These are phyloP conservation scores for Dicyrtomina minuta DNA, from an alignment of 2,888 invertebrate genomes.

Conservation along the genomic window DNA sequence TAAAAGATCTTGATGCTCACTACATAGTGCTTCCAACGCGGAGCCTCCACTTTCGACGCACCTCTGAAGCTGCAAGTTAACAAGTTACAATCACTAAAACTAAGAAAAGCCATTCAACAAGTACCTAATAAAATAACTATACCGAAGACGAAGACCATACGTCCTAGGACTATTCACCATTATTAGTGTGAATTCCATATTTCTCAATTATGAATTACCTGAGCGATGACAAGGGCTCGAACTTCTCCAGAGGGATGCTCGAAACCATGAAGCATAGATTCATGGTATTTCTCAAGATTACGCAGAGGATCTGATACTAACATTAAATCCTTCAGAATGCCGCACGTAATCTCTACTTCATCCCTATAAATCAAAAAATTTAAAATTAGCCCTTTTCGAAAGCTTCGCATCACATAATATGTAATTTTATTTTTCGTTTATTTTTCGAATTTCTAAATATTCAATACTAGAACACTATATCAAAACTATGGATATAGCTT, in stretches of 20 bases:
- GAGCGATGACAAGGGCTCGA: conserved; percentile 44
- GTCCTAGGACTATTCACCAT: not conserved
- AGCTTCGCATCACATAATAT: too few species aligned
- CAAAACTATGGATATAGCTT: too few species aligned
- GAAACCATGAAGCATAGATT: conserved; percentile 48
- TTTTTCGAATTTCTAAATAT: too few species aligned
- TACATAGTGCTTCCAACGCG: conserved; percentile 16
- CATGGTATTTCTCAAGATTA: conserved; percentile 45
- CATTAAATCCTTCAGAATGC: conserved; percentile 50
- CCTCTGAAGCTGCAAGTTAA: conserved; percentile 40
- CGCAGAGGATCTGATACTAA: conserved; percentile 43
- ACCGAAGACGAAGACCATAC: not conserved
- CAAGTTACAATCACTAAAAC: not conserved
- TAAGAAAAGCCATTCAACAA: not conserved
- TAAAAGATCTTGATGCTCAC: conserved; percentile 41
- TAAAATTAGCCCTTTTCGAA: too few species aligned
- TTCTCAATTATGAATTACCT: conserved; percentile 42
- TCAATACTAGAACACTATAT: too few species aligned
- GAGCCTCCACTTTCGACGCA: conserved; percentile 39
- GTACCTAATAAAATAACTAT: not conserved
- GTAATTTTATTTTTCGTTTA: too few species aligned
- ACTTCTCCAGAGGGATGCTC: conserved; percentile 47
- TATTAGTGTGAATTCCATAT: not conserved
- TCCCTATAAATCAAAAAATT: too few species aligned
- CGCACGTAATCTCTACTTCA: conserved; percentile 46